phyloP scores from a whole-genome alignment of 2,888 invertebrate genomes.

The Stenodera caucasica region DNA sequence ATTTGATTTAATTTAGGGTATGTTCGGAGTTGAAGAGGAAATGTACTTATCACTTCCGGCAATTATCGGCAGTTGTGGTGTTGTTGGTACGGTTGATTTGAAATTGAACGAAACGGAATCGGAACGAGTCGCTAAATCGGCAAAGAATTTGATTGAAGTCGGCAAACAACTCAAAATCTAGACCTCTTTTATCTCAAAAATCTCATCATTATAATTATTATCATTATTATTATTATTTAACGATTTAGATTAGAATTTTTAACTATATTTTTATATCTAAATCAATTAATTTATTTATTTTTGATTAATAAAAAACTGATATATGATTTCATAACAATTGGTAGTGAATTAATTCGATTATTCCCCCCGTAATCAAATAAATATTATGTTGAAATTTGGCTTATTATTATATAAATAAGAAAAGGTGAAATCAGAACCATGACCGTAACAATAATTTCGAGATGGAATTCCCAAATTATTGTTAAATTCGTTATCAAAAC shows the following conservation, averaged over 20 bases:
- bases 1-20: neutral
- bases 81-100: neutral
- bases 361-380: neutral
- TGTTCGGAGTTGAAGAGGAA: neutral
- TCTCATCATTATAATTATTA: no score
- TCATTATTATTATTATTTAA: no score
- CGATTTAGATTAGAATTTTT: no score
- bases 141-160: neutral
- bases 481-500: no score
- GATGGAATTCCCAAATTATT: neutral
- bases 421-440: constrained; percentile 4
- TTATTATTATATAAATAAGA: neutral
- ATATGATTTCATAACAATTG: no score
- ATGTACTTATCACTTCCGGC: neutral
- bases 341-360: no score
- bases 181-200: no score
- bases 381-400: neutral
- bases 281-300: neutral
- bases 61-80: neutral
- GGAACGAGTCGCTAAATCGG: neutral
- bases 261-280: neutral
- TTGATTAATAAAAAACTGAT: neutral
- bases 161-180: neutral
- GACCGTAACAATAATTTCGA: constrained; percentile 3
- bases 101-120: neutral